Percentiles rank a stretch among this genome's conserved stretches.
phyloP scores from a whole-genome alignment of 2,113 vertebrate genomes.

The Dasyornis broadbenti region DNA sequence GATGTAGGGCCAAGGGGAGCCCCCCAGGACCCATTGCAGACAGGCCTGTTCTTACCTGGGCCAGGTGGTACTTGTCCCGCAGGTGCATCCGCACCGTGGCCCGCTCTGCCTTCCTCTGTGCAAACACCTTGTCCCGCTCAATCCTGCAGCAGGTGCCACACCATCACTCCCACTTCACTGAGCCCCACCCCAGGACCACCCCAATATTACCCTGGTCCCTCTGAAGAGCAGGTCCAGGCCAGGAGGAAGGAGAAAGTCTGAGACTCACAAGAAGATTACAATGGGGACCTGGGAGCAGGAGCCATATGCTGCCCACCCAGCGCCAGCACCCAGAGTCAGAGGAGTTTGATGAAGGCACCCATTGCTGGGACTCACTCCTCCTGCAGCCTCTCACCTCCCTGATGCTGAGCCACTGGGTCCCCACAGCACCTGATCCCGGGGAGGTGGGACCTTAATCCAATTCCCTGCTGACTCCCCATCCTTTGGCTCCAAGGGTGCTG shows the following conservation, averaged over 20 bases:
- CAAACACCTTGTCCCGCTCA: constrained; percentile 72
- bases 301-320: not conserved
- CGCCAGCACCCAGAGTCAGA: not conserved
- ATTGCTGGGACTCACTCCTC: not conserved
- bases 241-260: not conserved
- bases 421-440: not conserved
- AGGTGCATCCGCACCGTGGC: constrained; percentile 69
- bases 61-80: constrained; percentile 73
- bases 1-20: not conserved
- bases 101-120: constrained; percentile 71
- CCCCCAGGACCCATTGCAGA: fast-evolving
- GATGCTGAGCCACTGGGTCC: not conserved
- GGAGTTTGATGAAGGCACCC: fast-evolving
- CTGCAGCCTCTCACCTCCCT: not conserved
- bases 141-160: constrained; percentile 54
- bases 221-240: not conserved
- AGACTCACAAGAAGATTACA: not conserved
- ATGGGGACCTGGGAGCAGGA: not conserved
- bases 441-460: not conserved
- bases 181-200: not conserved
- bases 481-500: not conserved
- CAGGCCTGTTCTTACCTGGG: constrained; percentile 52
- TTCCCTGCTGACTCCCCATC: fast-evolving
- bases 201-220: fast-evolving
- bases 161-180: not conserved